Percentiles rank a stretch among this genome's conserved stretches.
Conservation (phyloP, 2,888 invertebrate species). For the Argyresthia albistria region DNA sequence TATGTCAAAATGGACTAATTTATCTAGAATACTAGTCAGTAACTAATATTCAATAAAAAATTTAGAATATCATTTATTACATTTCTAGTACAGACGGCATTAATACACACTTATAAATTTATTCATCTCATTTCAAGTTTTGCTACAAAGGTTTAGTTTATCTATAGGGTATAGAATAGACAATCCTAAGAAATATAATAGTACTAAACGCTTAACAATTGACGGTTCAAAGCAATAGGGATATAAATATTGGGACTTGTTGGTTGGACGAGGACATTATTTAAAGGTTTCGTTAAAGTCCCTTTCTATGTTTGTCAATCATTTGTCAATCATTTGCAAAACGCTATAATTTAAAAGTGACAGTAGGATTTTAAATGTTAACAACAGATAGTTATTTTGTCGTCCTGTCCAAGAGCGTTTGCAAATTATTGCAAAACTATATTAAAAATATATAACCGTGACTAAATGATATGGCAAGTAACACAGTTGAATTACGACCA, state of each 20-base stretch:
- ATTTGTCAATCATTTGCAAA: too few species aligned
- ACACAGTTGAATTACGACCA: too few species aligned
- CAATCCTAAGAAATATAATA: slow-evolving; percentile 1
- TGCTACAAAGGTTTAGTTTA: neutral
- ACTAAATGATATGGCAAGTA: neutral
- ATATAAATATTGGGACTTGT: too few species aligned
- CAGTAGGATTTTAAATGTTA: too few species aligned
- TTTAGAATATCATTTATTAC: slow-evolving; percentile 22
- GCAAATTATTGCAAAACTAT: too few species aligned
- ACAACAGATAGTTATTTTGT: too few species aligned
- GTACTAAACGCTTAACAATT: slow-evolving; percentile 7
- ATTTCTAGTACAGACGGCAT: slow-evolving; percentile 50
- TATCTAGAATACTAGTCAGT: neutral
- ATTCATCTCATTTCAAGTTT: slow-evolving; percentile 12
- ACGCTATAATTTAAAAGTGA: too few species aligned
- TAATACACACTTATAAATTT: slow-evolving; percentile 9
- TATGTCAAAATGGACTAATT: slow-evolving; percentile 45
- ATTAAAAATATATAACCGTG: neutral
- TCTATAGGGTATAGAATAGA: too few species aligned
- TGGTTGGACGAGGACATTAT: too few species aligned
- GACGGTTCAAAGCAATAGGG: slow-evolving; percentile 1
- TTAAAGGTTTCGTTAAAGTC: too few species aligned
- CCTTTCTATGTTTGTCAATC: too few species aligned
- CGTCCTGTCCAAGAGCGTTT: too few species aligned
- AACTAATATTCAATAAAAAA: neutral